Conservation (phyloP, 2,113 vertebrate species). For the Oncorhynchus tshawytscha region DNA sequence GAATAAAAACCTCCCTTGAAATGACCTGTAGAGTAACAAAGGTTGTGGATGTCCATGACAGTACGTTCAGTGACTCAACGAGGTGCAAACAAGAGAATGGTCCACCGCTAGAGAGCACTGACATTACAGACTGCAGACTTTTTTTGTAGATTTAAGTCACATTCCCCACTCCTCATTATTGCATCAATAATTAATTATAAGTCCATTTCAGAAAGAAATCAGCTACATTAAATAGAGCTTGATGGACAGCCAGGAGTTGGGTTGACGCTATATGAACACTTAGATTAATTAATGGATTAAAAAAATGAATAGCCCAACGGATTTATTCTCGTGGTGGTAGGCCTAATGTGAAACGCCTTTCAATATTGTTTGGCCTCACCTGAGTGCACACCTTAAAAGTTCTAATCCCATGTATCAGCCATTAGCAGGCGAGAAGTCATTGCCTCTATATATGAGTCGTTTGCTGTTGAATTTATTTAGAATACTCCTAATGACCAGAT, state of each 20-base stretch:
- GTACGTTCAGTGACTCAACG: no score
- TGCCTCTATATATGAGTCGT: slow-evolving; percentile 23
- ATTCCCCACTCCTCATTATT: background rate
- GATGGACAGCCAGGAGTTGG: slow-evolving; percentile 17
- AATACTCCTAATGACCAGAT: slow-evolving; percentile 1
- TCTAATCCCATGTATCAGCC: slow-evolving; percentile 61
- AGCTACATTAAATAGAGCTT: slow-evolving; percentile 12
- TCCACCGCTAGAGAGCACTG: slow-evolving; percentile 60
- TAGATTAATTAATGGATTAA: slow-evolving; percentile 36
- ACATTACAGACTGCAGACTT: slow-evolving; percentile 25
- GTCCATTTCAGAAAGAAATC: slow-evolving; percentile 21
- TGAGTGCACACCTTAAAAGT: slow-evolving; percentile 56
- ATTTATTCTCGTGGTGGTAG: slow-evolving; percentile 32
- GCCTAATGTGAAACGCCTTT: slow-evolving; percentile 52
- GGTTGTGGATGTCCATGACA: no score
- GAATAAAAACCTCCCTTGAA: no score
- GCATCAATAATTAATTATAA: slow-evolving; percentile 25
- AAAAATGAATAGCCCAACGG: slow-evolving; percentile 45
- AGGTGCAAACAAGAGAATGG: no score
- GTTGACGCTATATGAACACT: slow-evolving; percentile 17
- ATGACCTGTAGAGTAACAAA: no score
- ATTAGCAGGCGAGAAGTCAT: slow-evolving; percentile 39
- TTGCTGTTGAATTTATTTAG: slow-evolving; percentile 2
- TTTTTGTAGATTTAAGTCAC: slow-evolving; percentile 28
- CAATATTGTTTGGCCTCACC: slow-evolving; percentile 48